Evolutionary conservation across 2,113 vertebrate species (phyloP).

Genomic region (Eptesicus fuscus): DNA sequence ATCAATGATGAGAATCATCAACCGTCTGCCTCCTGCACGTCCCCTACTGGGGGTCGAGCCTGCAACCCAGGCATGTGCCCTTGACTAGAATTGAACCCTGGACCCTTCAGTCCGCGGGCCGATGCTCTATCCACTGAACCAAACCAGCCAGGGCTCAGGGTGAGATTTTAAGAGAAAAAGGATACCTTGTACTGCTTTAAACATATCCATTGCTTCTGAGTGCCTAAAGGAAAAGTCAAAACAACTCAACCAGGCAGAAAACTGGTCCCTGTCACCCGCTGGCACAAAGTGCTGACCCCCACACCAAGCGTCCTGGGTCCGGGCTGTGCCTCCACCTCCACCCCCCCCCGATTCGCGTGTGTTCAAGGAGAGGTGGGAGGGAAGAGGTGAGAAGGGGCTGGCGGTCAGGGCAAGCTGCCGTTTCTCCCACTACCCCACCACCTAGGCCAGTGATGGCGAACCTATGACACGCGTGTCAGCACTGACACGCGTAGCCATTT

Average conservation of each 20-base stretch:
- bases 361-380: background rate
- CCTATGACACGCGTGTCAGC: too few relatives aligned
- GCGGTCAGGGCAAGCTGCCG: background rate
- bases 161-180: background rate
- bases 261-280: too few relatives aligned
- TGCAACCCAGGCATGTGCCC: too few relatives aligned
- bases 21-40: too few relatives aligned
- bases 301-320: background rate
- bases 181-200: background rate
- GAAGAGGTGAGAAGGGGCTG: background rate
- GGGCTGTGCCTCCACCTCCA: background rate
- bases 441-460: too few relatives aligned
- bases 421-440: background rate
- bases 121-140: too few relatives aligned
- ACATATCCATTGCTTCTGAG: background rate
- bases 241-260: background rate
- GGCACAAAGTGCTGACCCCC: background rate
- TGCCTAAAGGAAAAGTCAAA: background rate
- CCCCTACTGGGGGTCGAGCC: too few relatives aligned
- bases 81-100: too few relatives aligned
- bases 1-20: too few relatives aligned
- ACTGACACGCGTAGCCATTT: too few relatives aligned
- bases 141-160: background rate
- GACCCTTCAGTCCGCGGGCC: too few relatives aligned
- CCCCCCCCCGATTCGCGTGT: background rate